Evolutionary conservation across 1,140 invertebrate species (phyloP).

Genomic region (Mizuhopecten yessoensis): DNA sequence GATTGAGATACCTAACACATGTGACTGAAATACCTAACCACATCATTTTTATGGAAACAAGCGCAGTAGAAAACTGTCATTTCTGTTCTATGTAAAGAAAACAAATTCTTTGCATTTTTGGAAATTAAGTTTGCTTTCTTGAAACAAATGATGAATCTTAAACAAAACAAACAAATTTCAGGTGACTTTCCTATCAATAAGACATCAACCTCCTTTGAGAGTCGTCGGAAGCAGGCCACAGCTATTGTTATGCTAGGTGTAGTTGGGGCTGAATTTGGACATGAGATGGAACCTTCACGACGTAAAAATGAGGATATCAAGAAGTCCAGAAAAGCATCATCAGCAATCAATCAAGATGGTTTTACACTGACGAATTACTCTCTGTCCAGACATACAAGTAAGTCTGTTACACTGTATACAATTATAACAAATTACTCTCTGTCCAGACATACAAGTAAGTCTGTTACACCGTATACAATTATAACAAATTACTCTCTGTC

Average conservation of each 20-base stretch:
- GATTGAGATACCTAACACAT: too few species aligned
- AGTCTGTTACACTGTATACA: too few species aligned
- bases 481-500: slow-evolving; percentile 95
- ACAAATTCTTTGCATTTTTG: too few species aligned
- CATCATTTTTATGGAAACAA: too few species aligned
- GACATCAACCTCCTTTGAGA: slow-evolving; percentile 84
- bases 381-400: slow-evolving; percentile 94
- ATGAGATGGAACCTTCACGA: slow-evolving; percentile 86
- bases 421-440: slow-evolving; percentile 95
- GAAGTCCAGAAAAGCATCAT: slow-evolving; percentile 63
- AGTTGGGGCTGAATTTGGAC: slow-evolving; percentile 98
- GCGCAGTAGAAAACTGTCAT: too few species aligned
- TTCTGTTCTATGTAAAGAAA: too few species aligned
- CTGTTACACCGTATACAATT: too few species aligned
- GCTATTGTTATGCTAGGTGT: slow-evolving; percentile 98
- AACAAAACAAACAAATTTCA: too few species aligned
- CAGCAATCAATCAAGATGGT: slow-evolving; percentile 90
- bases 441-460: slow-evolving; percentile 92
- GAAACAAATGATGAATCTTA: too few species aligned
- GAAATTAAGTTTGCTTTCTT: too few species aligned
- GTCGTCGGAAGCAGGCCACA: slow-evolving; percentile 97
- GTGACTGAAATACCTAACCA: too few species aligned
- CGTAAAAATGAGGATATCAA: slow-evolving; percentile 72
- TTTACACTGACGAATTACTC: slow-evolving; percentile 96
- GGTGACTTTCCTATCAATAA: slow-evolving; percentile 74